These are phyloP conservation scores for Teleogryllus occipitalis DNA, from an alignment of 1,140 invertebrate species.

Conservation along the genomic window DNA sequence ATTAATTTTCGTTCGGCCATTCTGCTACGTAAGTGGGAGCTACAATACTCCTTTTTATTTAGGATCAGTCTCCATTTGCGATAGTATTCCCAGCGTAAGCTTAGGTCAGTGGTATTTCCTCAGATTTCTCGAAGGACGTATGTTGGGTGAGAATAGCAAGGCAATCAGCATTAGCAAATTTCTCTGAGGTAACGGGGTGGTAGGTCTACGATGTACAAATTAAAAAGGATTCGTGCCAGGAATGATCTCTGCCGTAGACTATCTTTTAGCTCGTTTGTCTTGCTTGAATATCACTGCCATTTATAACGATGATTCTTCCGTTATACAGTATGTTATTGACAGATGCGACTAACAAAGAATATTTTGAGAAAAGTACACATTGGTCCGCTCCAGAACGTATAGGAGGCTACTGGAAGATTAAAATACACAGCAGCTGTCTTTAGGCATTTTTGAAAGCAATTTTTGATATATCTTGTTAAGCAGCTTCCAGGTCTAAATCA, in stretches of 20 bases:
- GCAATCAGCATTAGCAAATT: not conserved
- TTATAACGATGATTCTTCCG: conserved; percentile 17
- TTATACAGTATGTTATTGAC: conserved; percentile 17
- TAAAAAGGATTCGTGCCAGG: conserved; percentile 15
- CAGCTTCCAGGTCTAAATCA: conserved; percentile 14
- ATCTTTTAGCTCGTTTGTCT: conserved; percentile 13
- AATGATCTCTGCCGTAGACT: conserved; percentile 20
- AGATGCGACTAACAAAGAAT: conserved; percentile 14
- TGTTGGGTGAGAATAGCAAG: not conserved
- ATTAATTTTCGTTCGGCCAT: not conserved
- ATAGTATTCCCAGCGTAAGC: not conserved
- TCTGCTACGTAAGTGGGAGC: not conserved
- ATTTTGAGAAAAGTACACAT: not conserved
- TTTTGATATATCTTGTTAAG: conserved; percentile 18
- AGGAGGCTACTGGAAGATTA: not conserved
- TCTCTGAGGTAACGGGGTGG: not conserved
- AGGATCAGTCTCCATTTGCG: not conserved
- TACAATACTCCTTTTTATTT: not conserved
- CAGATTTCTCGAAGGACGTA: not conserved
- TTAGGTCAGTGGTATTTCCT: not conserved
- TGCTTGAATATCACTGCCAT: conserved; percentile 7
- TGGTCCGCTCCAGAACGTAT: not conserved
- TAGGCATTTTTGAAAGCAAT: conserved; percentile 17
- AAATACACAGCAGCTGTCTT: not conserved
- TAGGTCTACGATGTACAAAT: not conserved